Conservation (phyloP, 2,888 invertebrate species). For the Cataglyphis altisquamis region DNA sequence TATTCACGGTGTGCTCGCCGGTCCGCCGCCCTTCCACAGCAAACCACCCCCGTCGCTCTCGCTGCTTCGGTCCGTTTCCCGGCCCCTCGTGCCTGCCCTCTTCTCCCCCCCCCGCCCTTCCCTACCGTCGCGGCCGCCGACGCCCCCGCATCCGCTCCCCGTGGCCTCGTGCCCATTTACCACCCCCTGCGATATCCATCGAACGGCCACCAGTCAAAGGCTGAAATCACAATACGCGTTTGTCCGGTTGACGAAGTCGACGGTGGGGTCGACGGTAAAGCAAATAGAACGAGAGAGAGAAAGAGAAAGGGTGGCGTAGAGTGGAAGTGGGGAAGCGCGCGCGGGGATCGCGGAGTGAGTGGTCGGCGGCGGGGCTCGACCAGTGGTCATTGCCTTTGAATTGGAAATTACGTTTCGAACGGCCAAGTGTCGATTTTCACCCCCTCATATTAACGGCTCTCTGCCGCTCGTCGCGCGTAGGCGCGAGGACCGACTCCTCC, state of each 20-base stretch:
- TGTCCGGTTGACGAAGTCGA: slow-evolving; percentile 85
- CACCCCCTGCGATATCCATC: slow-evolving; percentile 77
- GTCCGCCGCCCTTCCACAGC: slow-evolving; percentile 76
- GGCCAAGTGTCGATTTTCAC: slow-evolving; percentile 83
- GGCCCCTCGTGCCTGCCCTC: slow-evolving; percentile 29
- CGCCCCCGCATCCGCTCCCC: slow-evolving; percentile 47
- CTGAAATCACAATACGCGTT: slow-evolving; percentile 86
- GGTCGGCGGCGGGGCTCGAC: slow-evolving; percentile 55
- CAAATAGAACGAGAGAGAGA: slow-evolving; percentile 80
- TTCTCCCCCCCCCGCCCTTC: slow-evolving; percentile 38
- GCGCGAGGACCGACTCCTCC: background rate
- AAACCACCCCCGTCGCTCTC: slow-evolving; percentile 56
- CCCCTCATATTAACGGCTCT: slow-evolving; percentile 67
- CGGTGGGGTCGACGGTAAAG: slow-evolving; percentile 76
- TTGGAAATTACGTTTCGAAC: slow-evolving; percentile 84
- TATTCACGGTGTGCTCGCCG: slow-evolving; percentile 80
- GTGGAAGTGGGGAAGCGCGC: slow-evolving; percentile 35
- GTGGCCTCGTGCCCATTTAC: slow-evolving; percentile 69
- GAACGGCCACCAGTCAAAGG: slow-evolving; percentile 83
- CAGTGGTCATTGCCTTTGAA: slow-evolving; percentile 84
- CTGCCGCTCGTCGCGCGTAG: slow-evolving; percentile 30
- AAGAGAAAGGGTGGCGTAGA: slow-evolving; percentile 62
- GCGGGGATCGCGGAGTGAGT: slow-evolving; percentile 34
- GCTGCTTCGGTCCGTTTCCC: slow-evolving; percentile 64
- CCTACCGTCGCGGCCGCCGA: slow-evolving; percentile 44